A percentile compares a stretch with the other conserved stretches of the same genome.
These are phyloP conservation scores for Agrilus biguttatus DNA, from an alignment of 2,888 invertebrate genomes.

Conservation along the genomic window DNA sequence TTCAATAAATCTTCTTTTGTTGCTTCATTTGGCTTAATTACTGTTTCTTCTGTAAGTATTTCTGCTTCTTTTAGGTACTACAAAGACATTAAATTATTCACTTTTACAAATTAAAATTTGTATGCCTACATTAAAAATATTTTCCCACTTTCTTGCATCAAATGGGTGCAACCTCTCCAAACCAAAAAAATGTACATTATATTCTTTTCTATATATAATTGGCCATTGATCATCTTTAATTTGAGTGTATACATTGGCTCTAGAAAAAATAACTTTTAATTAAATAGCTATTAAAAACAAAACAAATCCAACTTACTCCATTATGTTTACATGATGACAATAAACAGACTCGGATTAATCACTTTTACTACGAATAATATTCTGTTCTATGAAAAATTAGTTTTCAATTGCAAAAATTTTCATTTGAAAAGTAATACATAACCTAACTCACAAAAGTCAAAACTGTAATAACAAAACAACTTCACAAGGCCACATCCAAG, in stretches of 20 bases:
- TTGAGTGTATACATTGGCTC: conserved; percentile 34
- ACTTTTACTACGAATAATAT: too few species aligned
- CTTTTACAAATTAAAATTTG: background rate
- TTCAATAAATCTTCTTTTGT: conserved; percentile 53
- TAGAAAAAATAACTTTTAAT: conserved; percentile 6
- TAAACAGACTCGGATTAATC: too few species aligned
- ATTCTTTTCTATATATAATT: conserved; percentile 61
- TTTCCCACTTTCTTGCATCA: conserved; percentile 77
- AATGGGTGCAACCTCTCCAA: conserved; percentile 78
- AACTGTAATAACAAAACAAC: too few species aligned
- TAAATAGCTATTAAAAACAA: background rate
- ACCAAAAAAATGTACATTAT: conserved; percentile 69
- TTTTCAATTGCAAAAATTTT: too few species aligned
- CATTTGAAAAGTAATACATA: too few species aligned
- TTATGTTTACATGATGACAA: conserved; percentile 1
- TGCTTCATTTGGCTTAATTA: conserved; percentile 59
- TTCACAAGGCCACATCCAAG: too few species aligned
- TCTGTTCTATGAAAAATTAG: too few species aligned
- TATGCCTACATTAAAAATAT: conserved; percentile 47
- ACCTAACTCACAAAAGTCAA: too few species aligned
- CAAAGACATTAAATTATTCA: conserved; percentile 9
- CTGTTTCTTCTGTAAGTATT: conserved; percentile 43
- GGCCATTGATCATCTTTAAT: conserved; percentile 52
- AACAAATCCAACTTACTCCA: conserved; percentile 10
- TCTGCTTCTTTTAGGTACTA: conserved; percentile 46